Evolutionary conservation across 2,888 invertebrate genomes (phyloP), one percentile per base, ranked within the genome.

Genomic region (Cosmorhoe ocellata): DNA sequence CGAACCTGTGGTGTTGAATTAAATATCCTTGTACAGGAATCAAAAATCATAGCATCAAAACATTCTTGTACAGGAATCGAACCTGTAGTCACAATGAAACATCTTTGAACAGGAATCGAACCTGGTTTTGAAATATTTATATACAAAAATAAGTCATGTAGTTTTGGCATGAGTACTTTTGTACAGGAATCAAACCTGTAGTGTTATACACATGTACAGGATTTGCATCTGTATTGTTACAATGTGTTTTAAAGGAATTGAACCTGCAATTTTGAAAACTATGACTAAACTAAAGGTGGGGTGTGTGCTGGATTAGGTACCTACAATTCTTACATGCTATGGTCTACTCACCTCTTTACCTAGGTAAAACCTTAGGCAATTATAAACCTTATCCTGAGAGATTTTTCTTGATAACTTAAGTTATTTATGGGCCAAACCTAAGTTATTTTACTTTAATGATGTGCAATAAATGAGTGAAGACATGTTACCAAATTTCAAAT

Each of bases 81-180:
- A 33, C 26, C 31, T 47, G 34, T 24, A 2, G 3, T 38, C 28
- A n/a, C n/a, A n/a, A n/a, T 36, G 13, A 1, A n/a, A 3, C 14
- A 43, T 39, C 9, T n/a, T 27, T 42, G 39, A 10, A 24, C 51
- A 51, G 63, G 62, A 59, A 44, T 65, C 31, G 51, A 69, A 69
- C 66, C 61, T 34, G 10, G 0, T 6, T 2, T 28, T 27, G 26
- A n/a, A 33, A 22, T 14, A 7, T 28, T 10, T 7, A 11, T 24
- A 8, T 0, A 40, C 40, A 40, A 24, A 30, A 41, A 28, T 34
- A 11, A 12, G 41, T 36, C 34, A 40, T 31, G 26, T 18, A 10
- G 2, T 28, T 1, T 12, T 28, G n/a, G n/a, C n/a, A n/a, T 0
- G 3, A 33, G 13, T n/a, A 9, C n/a, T 7, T 7, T 30, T 22